Percentiles rank a stretch among this genome's conserved stretches.
Conservation (phyloP, 2,797 vertebrate genomes). For the Enteromius fasciolatus region DNA sequence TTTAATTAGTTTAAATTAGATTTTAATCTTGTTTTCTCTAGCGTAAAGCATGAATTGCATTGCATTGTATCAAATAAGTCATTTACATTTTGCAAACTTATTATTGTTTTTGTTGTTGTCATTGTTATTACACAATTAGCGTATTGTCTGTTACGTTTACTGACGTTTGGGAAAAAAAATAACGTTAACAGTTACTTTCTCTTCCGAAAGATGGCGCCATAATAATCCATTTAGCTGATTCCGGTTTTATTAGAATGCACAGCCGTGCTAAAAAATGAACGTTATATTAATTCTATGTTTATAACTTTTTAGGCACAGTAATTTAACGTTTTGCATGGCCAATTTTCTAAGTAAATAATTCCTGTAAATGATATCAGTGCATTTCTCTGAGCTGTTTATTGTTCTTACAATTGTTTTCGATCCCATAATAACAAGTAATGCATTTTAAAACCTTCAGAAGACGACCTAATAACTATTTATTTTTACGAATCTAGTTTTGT, state of each 20-base stretch:
- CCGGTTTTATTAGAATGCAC: neutral
- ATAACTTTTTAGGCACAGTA: neutral
- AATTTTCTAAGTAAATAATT: neutral
- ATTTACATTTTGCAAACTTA: neutral
- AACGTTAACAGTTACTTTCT: neutral
- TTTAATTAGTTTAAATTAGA: conserved; percentile 6
- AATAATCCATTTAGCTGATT: neutral
- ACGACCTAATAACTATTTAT: neutral
- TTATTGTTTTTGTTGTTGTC: neutral
- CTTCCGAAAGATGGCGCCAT: conserved; percentile 41
- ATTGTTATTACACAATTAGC: neutral
- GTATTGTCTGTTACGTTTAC: neutral
- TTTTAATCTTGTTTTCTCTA: neutral
- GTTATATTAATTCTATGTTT: neutral
- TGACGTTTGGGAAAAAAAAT: neutral
- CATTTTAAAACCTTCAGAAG: neutral
- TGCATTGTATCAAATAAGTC: neutral
- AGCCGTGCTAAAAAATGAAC: no score
- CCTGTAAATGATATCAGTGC: neutral
- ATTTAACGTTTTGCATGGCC: neutral
- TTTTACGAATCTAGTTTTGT: neutral
- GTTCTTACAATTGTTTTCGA: neutral
- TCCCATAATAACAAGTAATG: neutral
- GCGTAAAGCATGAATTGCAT: neutral
- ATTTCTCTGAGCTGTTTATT: neutral